These are phyloP conservation scores for Autographa gamma DNA, from an alignment of 2,888 invertebrate genomes.

Conservation along the genomic window DNA sequence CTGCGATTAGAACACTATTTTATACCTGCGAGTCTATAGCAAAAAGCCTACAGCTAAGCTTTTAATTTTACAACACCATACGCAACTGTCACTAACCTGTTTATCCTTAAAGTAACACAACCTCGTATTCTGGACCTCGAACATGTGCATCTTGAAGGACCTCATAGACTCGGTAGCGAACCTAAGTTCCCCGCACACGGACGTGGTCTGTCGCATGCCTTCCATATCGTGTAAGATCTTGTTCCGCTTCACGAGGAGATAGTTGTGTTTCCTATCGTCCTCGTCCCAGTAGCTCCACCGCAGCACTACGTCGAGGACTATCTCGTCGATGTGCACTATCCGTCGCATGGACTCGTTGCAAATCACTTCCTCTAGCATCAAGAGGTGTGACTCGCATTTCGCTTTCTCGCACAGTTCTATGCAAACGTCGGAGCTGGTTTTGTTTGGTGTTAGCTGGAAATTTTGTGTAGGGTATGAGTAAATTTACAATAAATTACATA, in stretches of 20 bases:
- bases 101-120: conserved; percentile 94
- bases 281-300: conserved; percentile 97
- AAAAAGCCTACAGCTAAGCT: too few relatives aligned
- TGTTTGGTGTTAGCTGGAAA: conserved; percentile 92
- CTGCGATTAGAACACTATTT: too few relatives aligned
- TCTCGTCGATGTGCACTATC: conserved; percentile 93
- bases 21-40: too few relatives aligned
- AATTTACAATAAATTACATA: background rate
- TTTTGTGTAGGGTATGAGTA: background rate
- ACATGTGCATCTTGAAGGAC: conserved; percentile 92
- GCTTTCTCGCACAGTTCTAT: conserved; percentile 91
- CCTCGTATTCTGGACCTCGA: conserved; percentile 94
- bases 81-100: conserved; percentile 76
- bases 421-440: conserved; percentile 93
- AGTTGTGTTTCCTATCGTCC: conserved; percentile 95
- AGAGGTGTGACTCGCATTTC: conserved; percentile 90
- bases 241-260: conserved; percentile 91
- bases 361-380: conserved; percentile 94
- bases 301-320: conserved; percentile 91
- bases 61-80: background rate
- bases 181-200: conserved; percentile 93
- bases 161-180: conserved; percentile 93
- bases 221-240: conserved; percentile 85
- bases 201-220: conserved; percentile 88
- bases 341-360: conserved; percentile 92